phyloP scores from a whole-genome alignment of 2,888 invertebrate genomes.

The Neocrepidodera transversa region DNA sequence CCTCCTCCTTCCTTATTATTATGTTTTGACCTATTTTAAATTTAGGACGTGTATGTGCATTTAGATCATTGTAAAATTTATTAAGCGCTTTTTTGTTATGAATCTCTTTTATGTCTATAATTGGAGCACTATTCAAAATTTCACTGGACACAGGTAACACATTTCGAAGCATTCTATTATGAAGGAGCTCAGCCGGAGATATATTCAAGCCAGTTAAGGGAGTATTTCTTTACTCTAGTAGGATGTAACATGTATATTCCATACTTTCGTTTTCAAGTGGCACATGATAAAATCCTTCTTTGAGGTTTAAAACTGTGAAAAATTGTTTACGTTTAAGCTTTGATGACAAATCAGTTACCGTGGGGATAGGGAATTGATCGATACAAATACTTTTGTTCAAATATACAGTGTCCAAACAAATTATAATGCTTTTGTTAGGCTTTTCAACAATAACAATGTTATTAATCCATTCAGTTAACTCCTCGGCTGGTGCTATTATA shows the following conservation, averaged over 20 bases:
- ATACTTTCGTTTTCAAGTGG: conserved; percentile 32
- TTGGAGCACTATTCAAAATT: neutral
- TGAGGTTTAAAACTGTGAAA: conserved; percentile 43
- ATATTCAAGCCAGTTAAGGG: too few relatives aligned
- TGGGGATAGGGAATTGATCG: conserved; percentile 37
- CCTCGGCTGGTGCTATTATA: conserved; percentile 33
- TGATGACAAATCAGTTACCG: conserved; percentile 38
- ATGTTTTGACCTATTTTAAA: neutral
- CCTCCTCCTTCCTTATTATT: conserved; percentile 2
- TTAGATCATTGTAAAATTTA: neutral
- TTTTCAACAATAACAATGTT: conserved; percentile 36
- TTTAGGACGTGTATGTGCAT: neutral
- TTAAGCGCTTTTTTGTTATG: neutral
- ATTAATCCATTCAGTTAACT: conserved; percentile 35
- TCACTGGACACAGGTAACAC: neutral
- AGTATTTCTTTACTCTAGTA: too few relatives aligned
- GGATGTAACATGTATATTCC: conserved; percentile 36
- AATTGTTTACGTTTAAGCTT: conserved; percentile 40
- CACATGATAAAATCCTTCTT: conserved; percentile 43
- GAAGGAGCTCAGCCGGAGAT: conserved; percentile 1
- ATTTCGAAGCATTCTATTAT: neutral
- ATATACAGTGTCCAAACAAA: conserved; percentile 33
- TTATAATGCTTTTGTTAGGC: conserved; percentile 19
- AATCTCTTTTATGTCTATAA: too few relatives aligned
- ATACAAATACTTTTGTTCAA: conserved; percentile 29